phyloP scores from a whole-genome alignment of 1,140 invertebrate species.

The Odontomachus brunneus region DNA sequence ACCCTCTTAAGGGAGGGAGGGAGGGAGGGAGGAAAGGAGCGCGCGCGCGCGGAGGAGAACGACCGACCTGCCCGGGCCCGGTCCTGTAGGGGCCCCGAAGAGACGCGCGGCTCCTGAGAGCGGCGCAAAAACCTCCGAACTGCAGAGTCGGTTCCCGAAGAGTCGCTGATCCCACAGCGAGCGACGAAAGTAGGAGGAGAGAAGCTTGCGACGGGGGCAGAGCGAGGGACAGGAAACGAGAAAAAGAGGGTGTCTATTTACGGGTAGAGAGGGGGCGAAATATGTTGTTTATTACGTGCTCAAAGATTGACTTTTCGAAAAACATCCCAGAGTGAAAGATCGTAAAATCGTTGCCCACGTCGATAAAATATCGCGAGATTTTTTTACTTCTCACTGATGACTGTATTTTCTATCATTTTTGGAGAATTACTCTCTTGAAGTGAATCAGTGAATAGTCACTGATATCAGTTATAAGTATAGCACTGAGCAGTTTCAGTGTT shows the following conservation, averaged over 20 bases:
- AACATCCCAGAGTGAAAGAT: not conserved
- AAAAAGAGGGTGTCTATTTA: not conserved
- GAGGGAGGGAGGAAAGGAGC: no score
- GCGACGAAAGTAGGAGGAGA: conserved; percentile 51
- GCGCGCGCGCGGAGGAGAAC: not conserved
- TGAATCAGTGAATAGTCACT: no score
- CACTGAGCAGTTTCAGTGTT: no score
- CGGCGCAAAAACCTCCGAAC: conserved; percentile 74
- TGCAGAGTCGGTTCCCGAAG: conserved; percentile 59
- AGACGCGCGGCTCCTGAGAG: conserved; percentile 42
- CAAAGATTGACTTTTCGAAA: not conserved
- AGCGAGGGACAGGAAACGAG: conserved; percentile 14
- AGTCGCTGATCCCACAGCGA: conserved; percentile 59
- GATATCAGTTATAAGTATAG: no score
- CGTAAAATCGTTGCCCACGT: not conserved
- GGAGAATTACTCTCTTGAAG: no score
- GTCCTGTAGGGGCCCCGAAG: not conserved
- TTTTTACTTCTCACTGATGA: no score
- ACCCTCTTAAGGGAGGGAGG: conserved; percentile 22
- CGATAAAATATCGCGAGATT: no score
- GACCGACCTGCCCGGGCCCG: not conserved
- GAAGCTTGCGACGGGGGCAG: conserved; percentile 15
- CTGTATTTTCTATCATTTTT: no score
- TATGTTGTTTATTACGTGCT: conserved; percentile 19
- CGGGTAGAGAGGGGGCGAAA: conserved; percentile 15